These are phyloP conservation scores for Bombus polaris DNA, from an alignment of 1,140 invertebrate genomes.

Conservation along the genomic window DNA sequence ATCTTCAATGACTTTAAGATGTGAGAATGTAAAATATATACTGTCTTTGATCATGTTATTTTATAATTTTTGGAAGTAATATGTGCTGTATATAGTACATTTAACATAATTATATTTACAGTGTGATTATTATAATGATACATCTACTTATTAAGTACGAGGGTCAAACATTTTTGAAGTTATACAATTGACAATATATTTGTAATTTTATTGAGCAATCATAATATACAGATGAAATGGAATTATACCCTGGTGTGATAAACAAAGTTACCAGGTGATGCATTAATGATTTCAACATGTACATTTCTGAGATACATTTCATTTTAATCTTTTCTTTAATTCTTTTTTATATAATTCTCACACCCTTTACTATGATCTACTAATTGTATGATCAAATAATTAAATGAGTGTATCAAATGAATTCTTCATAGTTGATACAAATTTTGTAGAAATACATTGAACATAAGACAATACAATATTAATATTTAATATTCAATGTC, in stretches of 20 bases:
- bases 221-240: not conserved
- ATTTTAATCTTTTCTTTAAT: not conserved
- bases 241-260: slow-evolving; percentile 7
- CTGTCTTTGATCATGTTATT: not conserved
- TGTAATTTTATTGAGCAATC: slow-evolving; percentile 43
- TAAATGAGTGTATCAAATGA: not conserved
- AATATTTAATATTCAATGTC: not conserved
- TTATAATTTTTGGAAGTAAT: not conserved
- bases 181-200: slow-evolving; percentile 41
- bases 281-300: slow-evolving; percentile 18
- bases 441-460: not conserved
- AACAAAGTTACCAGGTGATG: slow-evolving; percentile 29
- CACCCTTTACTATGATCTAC: too few relatives aligned
- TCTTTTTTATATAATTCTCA: not conserved
- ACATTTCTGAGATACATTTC: not conserved
- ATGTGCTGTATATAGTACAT: not conserved
- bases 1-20: not conserved
- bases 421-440: not conserved
- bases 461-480: not conserved
- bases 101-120: not conserved
- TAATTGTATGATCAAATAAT: not conserved
- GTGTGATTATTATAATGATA: not conserved
- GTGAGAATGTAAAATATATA: not conserved
- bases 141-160: not conserved
- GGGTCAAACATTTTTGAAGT: slow-evolving; percentile 27